Evolutionary conservation across 2,797 vertebrate genomes (phyloP), one percentile per base, ranked within the genome.

Genomic region (Acropternis orthonyx): DNA sequence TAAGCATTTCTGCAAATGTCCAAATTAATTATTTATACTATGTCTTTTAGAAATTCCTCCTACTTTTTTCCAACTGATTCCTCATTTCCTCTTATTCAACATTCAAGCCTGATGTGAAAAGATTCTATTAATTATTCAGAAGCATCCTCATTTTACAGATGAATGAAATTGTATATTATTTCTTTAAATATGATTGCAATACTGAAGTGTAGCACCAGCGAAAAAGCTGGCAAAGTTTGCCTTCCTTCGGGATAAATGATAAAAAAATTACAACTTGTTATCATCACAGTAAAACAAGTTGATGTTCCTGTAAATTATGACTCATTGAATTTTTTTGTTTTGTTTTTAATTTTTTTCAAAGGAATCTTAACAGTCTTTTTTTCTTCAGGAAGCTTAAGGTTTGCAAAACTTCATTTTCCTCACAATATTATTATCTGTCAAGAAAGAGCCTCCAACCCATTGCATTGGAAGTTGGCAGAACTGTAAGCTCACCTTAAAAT

Each of bases 321-420:
- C 36, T 92, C 68, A 92, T 0, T 41, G 36, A 52, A 8, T 14
- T 78, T 58, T 77, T 88, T 46, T 28, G 2, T 5, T 32, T 37
- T 59, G 20, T 1, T 85, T 71, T 52, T 34, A 28, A 43, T 55
- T 77, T 73, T 23, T 81, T 85, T 54, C 24, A 78, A 85, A 89
- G 44, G 19, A 89, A 68, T 77, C n/a, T n/a, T 65, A 77, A 58
- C 37, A 74, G 75, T 3, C 16, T 34, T 76, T 85, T n/a, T 66
- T n/a, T 19, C 13, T 89, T 91, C 63, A 82, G 80, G 89, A 94
- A 85, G 61, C 67, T 78, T 63, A 88, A 85, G 19, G 4, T 17
- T 69, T 88, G 71, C 86, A 91, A 85, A 87, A 91, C 52, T 93
- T 95, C 88, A 77, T 92, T 86, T 87, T 80, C 67, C 55, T 89